These are phyloP conservation scores for Drosophila asahinai DNA, from an alignment of 1,140 invertebrate species.

Conservation along the genomic window DNA sequence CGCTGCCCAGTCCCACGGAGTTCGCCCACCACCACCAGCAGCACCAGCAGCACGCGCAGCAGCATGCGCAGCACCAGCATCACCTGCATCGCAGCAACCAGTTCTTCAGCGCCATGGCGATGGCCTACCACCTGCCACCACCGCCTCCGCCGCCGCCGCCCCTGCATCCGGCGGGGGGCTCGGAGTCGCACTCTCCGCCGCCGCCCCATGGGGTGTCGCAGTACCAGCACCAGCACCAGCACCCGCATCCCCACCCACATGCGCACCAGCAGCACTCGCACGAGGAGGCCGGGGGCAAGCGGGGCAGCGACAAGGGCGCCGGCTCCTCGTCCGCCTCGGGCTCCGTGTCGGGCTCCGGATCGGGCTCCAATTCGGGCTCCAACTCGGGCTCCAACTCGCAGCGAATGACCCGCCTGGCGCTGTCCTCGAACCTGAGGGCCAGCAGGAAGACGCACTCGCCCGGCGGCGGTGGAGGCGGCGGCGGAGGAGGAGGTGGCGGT, in stretches of 20 bases:
- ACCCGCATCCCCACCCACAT: slow-evolving; percentile 2
- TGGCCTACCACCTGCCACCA: slow-evolving; percentile 88
- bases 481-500: slow-evolving; percentile 80
- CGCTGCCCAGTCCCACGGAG: slow-evolving; percentile 73
- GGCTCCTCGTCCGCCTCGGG: slow-evolving; percentile 48
- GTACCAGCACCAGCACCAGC: slow-evolving; percentile 17
- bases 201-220: slow-evolving; percentile 5
- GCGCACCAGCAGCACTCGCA: not conserved
- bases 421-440: slow-evolving; percentile 46
- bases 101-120: slow-evolving; percentile 86
- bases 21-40: slow-evolving; percentile 73
- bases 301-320: slow-evolving; percentile 31
- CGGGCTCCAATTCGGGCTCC: slow-evolving; percentile 22
- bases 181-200: slow-evolving; percentile 14
- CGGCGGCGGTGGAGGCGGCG: slow-evolving; percentile 62
- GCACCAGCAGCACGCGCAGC: slow-evolving; percentile 66
- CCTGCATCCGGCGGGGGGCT: slow-evolving; percentile 73
- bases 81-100: slow-evolving; percentile 85
- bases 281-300: slow-evolving; percentile 14
- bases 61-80: slow-evolving; percentile 78
- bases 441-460: slow-evolving; percentile 92
- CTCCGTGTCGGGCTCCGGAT: slow-evolving; percentile 19
- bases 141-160: slow-evolving; percentile 86
- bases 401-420: slow-evolving; percentile 56
- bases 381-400: slow-evolving; percentile 34